Percentiles rank a stretch among this genome's conserved stretches.
These are phyloP conservation scores for Cerastis rubricosa DNA, from an alignment of 2,888 invertebrate genomes.

Conservation along the genomic window DNA sequence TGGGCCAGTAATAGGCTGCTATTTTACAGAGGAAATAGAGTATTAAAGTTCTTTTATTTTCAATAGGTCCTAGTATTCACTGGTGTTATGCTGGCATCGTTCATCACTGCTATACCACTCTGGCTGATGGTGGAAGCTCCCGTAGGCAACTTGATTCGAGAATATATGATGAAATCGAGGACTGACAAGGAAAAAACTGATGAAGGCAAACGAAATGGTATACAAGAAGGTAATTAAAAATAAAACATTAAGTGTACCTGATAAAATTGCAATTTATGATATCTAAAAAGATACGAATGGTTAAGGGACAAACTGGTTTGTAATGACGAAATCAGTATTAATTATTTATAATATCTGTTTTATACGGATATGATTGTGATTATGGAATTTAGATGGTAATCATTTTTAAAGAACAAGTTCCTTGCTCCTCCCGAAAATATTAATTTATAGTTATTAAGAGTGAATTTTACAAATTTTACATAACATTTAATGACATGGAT, in stretches of 20 bases:
- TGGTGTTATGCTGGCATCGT: background rate
- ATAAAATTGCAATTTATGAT: background rate
- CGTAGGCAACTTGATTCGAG: conserved; percentile 14
- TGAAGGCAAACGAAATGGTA: background rate
- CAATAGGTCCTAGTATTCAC: background rate
- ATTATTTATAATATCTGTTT: background rate
- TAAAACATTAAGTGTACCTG: background rate
- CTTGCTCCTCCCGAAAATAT: background rate
- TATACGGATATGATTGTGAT: background rate
- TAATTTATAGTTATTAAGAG: background rate
- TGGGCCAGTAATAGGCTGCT: background rate
- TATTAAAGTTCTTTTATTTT: background rate
- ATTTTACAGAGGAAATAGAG: background rate
- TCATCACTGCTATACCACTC: conserved; percentile 17
- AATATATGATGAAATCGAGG: conserved; percentile 5
- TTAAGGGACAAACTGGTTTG: background rate
- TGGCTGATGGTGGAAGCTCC: conserved; percentile 35
- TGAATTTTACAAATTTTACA: background rate
- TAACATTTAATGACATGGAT: no score
- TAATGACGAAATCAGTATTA: background rate
- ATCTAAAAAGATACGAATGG: background rate
- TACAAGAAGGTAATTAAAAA: background rate
- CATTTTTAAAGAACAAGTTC: background rate
- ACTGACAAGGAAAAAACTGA: background rate
- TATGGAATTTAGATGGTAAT: background rate